Evolutionary conservation across 1,140 invertebrate genomes (phyloP).

Genomic region (Drosophila kohkoa): DNA sequence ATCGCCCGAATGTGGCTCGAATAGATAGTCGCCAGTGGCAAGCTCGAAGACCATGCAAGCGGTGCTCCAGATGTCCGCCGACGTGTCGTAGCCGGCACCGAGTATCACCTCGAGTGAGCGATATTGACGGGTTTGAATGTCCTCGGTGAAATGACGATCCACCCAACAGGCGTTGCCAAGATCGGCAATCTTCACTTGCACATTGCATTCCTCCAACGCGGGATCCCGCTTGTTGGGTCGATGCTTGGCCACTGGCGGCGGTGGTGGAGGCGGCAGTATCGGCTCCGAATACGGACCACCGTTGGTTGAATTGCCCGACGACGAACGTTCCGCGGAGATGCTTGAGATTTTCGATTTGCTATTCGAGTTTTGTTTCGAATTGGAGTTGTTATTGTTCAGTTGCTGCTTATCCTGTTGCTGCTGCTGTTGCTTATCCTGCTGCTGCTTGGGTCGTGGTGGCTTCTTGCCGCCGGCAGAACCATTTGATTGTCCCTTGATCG

Average conservation of each 20-base stretch:
- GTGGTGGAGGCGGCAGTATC: constrained; percentile 56
- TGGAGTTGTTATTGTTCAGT: constrained; percentile 69
- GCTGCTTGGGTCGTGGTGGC: constrained; percentile 51
- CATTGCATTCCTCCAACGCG: constrained; percentile 92
- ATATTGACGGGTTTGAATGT: constrained; percentile 99
- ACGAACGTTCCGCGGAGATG: constrained; percentile 48
- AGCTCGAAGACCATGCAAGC: constrained; percentile 99
- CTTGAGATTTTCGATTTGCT: constrained; percentile 81
- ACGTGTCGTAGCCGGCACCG: constrained; percentile 96
- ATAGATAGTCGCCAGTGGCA: constrained; percentile 99
- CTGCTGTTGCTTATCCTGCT: constrained; percentile 41
- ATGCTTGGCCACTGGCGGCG: constrained; percentile 58
- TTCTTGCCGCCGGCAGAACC: constrained; percentile 60
- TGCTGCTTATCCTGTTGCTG: constrained; percentile 50
- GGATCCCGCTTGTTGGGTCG: constrained; percentile 88
- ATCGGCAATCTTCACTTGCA: constrained; percentile 98
- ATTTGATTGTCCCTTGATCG: constrained; percentile 77
- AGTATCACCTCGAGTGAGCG: constrained; percentile 97
- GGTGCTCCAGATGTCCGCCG: constrained; percentile 99
- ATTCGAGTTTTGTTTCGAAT: constrained; percentile 69
- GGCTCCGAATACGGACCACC: constrained; percentile 74
- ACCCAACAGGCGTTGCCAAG: constrained; percentile 99
- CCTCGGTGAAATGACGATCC: constrained; percentile 97
- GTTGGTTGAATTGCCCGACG: constrained; percentile 63
- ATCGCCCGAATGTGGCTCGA: constrained; percentile 97